Evolutionary conservation across 1,140 invertebrate genomes (phyloP).

Genomic region (Oscheius sp.): DNA sequence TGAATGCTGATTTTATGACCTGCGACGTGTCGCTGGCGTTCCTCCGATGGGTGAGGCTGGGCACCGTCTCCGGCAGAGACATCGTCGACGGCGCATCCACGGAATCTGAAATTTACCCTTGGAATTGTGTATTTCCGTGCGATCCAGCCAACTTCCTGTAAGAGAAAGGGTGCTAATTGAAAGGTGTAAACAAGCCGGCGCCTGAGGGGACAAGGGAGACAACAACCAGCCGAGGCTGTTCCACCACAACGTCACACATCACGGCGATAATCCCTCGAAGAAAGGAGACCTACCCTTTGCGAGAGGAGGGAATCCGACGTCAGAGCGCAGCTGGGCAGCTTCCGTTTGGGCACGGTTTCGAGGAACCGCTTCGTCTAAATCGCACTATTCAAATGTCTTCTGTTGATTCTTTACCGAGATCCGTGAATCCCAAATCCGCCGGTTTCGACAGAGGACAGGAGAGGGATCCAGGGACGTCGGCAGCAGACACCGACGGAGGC

Average conservation of each 20-base stretch:
- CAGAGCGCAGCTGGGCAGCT: not conserved
- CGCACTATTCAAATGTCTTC: not conserved
- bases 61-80: not conserved
- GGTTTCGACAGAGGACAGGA: conserved; percentile 19
- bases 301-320: not conserved
- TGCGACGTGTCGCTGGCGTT: conserved; percentile 25
- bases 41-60: not conserved
- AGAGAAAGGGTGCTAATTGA: not conserved
- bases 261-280: too few species aligned
- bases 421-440: conserved; percentile 22
- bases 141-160: too few species aligned
- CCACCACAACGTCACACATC: too few species aligned
- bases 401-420: not conserved
- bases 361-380: conserved; percentile 7
- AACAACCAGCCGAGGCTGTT: not conserved
- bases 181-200: too few species aligned
- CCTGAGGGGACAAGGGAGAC: not conserved
- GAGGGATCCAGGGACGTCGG: not conserved
- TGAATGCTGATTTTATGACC: conserved; percentile 30
- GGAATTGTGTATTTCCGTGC: too few species aligned
- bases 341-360: conserved; percentile 27
- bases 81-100: not conserved
- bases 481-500: not conserved
- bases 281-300: not conserved
- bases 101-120: too few species aligned